phyloP scores from a whole-genome alignment of 2,113 vertebrate species.

The Cephalopterus ornatus region DNA sequence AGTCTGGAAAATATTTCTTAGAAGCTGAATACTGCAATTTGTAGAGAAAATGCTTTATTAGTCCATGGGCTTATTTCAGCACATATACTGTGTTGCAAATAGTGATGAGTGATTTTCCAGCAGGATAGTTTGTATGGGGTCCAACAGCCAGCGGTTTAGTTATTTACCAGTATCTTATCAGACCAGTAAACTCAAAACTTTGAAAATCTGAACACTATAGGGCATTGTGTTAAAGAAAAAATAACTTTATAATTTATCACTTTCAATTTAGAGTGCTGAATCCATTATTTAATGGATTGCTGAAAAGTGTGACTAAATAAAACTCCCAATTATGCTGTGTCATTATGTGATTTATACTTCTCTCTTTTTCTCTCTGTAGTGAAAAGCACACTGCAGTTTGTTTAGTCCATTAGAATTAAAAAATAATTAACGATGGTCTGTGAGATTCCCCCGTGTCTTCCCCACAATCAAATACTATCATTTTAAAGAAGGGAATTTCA shows the following conservation, averaged over 20 bases:
- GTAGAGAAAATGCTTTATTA: conserved; percentile 3
- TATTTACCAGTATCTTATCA: neutral
- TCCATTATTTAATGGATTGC: neutral
- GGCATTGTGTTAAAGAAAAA: neutral
- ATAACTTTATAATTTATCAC: neutral
- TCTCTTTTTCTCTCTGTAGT: neutral
- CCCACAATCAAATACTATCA: neutral
- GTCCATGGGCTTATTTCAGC: neutral
- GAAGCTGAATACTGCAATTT: neutral
- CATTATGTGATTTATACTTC: neutral
- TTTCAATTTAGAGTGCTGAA: neutral
- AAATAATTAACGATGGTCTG: neutral
- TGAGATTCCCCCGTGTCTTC: neutral
- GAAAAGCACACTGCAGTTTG: neutral
- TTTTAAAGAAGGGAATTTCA: neutral
- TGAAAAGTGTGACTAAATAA: neutral
- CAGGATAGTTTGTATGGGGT: neutral
- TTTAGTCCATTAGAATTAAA: neutral
- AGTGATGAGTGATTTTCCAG: conserved; percentile 20
- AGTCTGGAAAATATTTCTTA: conserved; percentile 15
- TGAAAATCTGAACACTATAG: neutral
- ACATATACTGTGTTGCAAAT: neutral
- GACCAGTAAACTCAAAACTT: neutral
- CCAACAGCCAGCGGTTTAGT: neutral
- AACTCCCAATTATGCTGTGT: neutral